Percentiles rank a stretch among this genome's conserved stretches.
These are phyloP conservation scores for Motacilla alba DNA, from an alignment of 2,113 vertebrate species.

Conservation along the genomic window DNA sequence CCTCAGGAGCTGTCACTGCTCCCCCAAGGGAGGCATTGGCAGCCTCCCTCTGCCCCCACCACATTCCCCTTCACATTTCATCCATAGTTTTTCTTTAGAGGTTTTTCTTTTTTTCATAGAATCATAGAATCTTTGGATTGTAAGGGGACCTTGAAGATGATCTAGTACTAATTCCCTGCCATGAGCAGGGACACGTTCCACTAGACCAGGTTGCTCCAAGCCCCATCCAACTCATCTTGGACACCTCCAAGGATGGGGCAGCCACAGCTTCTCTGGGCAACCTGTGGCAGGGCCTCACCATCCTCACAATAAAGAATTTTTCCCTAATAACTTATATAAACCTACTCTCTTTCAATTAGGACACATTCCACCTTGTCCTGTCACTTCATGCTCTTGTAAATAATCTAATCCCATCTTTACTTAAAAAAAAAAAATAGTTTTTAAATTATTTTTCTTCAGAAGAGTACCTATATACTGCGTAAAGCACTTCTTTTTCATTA, in stretches of 20 bases:
- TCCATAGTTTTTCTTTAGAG: neutral
- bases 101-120: neutral
- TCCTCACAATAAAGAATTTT: neutral
- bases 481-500: neutral
- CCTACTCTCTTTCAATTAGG: neutral
- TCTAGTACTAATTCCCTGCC: too few species aligned
- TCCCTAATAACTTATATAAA: neutral
- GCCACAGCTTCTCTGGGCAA: neutral
- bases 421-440: neutral
- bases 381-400: neutral
- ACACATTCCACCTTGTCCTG: too few species aligned
- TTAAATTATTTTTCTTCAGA: neutral
- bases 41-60: neutral
- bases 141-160: neutral
- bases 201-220: neutral
- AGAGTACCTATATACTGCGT: neutral
- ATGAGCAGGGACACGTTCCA: neutral
- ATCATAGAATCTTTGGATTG: neutral
- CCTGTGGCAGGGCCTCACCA: neutral
- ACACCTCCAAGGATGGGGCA: neutral
- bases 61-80: neutral
- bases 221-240: neutral
- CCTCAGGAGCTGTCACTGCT: rapidly evolving
- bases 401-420: neutral
- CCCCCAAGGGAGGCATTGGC: too few species aligned